These are phyloP conservation scores for Melanerpes formicivorus DNA, from an alignment of 2,113 vertebrate species.

Conservation along the genomic window DNA sequence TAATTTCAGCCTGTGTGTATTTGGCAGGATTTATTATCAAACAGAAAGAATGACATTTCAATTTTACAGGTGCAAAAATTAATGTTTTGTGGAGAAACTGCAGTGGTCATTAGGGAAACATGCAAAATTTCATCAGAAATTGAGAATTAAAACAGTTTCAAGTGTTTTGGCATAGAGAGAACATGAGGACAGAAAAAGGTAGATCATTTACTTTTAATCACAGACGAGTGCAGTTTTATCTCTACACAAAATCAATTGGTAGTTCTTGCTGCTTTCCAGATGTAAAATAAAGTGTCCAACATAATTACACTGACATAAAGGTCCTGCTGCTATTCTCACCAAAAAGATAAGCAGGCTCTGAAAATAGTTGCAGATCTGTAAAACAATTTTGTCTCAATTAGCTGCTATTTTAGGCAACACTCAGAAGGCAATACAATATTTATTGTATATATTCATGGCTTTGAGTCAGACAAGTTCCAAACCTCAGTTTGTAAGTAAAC, in stretches of 20 bases:
- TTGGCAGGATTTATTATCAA: not conserved
- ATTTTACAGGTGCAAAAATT: not conserved
- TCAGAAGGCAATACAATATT: not conserved
- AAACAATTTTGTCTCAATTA: constrained; percentile 20
- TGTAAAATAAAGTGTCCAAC: not conserved
- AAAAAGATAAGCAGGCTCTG: constrained; percentile 3
- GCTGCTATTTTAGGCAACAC: not conserved
- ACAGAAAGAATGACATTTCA: not conserved
- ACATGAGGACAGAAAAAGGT: not conserved
- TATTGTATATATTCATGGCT: not conserved
- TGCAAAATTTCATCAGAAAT: not conserved
- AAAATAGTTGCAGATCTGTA: constrained; percentile 9
- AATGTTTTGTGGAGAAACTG: not conserved
- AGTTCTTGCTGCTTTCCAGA: not conserved
- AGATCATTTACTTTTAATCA: not conserved
- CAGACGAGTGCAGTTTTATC: not conserved
- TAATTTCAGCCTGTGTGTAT: not conserved
- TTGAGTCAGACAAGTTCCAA: not conserved
- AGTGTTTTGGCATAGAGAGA: not conserved
- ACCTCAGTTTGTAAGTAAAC: not conserved
- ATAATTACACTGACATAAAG: not conserved
- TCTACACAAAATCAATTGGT: not conserved
- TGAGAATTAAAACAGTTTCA: not conserved
- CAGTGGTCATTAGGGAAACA: not conserved
- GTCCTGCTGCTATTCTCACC: not conserved